These are phyloP conservation scores for Mimumesa dahlbomi DNA, from an alignment of 2,888 invertebrate genomes.

Conservation along the genomic window DNA sequence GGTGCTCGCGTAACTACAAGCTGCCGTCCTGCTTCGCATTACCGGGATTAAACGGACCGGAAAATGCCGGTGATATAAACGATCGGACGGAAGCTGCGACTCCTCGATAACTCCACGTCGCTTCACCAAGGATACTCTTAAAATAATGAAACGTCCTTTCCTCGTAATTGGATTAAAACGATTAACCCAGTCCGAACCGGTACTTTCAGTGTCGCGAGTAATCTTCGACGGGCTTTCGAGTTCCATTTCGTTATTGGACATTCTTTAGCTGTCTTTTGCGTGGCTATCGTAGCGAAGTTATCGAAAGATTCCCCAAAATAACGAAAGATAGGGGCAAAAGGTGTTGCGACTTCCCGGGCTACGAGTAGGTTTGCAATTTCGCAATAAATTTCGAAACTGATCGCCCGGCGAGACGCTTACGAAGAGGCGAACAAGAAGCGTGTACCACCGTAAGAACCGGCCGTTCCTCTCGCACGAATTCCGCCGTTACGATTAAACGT, in stretches of 20 bases:
- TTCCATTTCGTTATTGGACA: conserved; percentile 57
- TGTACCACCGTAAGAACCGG: no score
- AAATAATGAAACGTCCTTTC: conserved; percentile 72
- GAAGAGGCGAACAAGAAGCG: no score
- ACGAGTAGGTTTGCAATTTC: no score
- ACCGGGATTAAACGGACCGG: conserved; percentile 73
- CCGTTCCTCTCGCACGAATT: no score
- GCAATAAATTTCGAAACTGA: no score
- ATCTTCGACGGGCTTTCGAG: conserved; percentile 24
- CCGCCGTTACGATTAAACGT: no score
- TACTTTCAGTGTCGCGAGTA: conserved; percentile 16
- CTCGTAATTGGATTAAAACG: conserved; percentile 69
- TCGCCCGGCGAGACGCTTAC: no score
- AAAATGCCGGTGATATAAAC: conserved; percentile 63
- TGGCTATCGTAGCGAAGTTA: no score
- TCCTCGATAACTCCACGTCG: conserved; percentile 53
- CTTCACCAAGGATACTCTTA: conserved; percentile 58
- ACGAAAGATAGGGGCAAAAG: no score
- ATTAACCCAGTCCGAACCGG: no score
- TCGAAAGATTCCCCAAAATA: no score
- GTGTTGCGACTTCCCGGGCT: no score
- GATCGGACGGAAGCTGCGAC: conserved; percentile 39
- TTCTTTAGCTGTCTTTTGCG: conserved; percentile 22
- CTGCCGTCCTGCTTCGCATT: conserved; percentile 60
- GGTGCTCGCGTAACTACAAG: conserved; percentile 8